Conservation (phyloP, 2,888 invertebrate genomes). For the Syrista parreyssii region DNA sequence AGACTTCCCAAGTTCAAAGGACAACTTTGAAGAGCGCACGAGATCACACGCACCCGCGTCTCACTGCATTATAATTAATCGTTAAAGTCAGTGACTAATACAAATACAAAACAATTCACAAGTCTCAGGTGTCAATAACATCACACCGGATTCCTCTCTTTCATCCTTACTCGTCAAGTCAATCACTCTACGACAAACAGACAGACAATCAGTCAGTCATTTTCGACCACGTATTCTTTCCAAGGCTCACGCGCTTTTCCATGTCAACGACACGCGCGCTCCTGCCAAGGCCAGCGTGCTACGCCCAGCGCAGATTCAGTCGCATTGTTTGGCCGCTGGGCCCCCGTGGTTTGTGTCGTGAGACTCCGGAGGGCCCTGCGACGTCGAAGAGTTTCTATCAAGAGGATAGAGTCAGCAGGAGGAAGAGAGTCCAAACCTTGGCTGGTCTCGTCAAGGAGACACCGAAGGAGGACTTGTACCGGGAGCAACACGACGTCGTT, state of each 20-base stretch:
- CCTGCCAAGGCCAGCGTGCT: slow-evolving; percentile 56
- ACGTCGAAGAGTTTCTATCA: background rate
- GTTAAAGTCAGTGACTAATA: background rate
- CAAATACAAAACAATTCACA: background rate
- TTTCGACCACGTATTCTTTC: slow-evolving; percentile 2
- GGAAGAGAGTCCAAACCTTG: slow-evolving; percentile 53
- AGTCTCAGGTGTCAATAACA: background rate
- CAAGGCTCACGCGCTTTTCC: slow-evolving; percentile 47
- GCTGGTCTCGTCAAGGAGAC: background rate
- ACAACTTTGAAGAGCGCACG: background rate
- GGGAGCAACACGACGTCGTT: slow-evolving; percentile 24
- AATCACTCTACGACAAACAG: background rate
- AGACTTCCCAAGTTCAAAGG: background rate
- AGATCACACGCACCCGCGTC: no score
- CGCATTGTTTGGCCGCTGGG: slow-evolving; percentile 21
- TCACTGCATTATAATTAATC: no score
- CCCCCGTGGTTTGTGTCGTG: slow-evolving; percentile 34
- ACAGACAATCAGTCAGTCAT: background rate
- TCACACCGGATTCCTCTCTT: background rate
- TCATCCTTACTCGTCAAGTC: background rate
- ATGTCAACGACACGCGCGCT: slow-evolving; percentile 56
- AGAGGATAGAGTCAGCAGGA: slow-evolving; percentile 14
- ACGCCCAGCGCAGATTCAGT: slow-evolving; percentile 43
- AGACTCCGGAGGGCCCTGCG: slow-evolving; percentile 50
- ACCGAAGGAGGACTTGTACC: background rate